Evolutionary conservation across 2,888 invertebrate species (phyloP).

Genomic region (Aspidapion aeneum): DNA sequence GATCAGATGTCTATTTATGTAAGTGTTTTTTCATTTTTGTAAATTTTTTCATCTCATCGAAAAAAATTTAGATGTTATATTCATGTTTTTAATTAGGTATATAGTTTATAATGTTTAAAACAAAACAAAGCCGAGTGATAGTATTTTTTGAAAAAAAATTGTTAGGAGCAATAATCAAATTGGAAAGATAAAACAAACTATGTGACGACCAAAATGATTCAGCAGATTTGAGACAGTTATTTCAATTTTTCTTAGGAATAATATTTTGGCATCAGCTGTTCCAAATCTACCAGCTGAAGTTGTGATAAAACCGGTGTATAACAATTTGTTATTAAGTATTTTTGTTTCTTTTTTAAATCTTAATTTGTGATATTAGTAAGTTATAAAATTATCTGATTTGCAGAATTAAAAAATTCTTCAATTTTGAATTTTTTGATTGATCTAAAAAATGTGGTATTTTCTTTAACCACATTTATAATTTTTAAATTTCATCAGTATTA

Average conservation of each 20-base stretch:
- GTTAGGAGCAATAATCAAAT: conserved; percentile 20
- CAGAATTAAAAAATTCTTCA: conserved; percentile 20
- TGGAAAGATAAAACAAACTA: conserved; percentile 17
- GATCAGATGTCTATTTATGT: background rate
- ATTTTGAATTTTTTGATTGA: background rate
- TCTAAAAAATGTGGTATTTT: too few relatives aligned
- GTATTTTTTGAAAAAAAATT: conserved; percentile 18
- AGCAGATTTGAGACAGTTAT: conserved; percentile 15
- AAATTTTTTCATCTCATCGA: conserved; percentile 6
- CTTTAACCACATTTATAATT: too few relatives aligned
- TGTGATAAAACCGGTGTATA: conserved; percentile 27
- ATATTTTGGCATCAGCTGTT: background rate
- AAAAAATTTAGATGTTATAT: conserved; percentile 14
- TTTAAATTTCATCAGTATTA: conserved; percentile 21
- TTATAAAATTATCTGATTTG: conserved; percentile 22
- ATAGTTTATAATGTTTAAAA: conserved; percentile 23
- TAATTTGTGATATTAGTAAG: conserved; percentile 34
- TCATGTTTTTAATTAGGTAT: conserved; percentile 23
- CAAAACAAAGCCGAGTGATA: conserved; percentile 20
- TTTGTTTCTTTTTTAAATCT: conserved; percentile 23
- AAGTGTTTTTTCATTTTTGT: background rate
- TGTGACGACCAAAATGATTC: conserved; percentile 29
- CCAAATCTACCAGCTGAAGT: conserved; percentile 21
- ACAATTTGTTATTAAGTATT: conserved; percentile 20
- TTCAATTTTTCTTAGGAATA: background rate